Evolutionary conservation across 2,797 vertebrate species (phyloP).

Genomic region (Tapirus indicus): DNA sequence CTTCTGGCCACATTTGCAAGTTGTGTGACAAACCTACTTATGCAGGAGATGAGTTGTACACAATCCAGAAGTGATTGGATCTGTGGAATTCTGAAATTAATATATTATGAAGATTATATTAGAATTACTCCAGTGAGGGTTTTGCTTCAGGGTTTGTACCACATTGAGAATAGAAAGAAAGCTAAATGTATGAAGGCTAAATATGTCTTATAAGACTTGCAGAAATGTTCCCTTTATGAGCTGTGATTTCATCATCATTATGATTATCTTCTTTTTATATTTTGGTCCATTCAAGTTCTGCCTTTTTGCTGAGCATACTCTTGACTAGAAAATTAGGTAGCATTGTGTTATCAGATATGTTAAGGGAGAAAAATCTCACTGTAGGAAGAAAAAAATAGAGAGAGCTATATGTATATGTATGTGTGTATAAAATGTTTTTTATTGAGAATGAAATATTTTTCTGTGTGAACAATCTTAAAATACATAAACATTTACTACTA

Average conservation of each 20-base stretch:
- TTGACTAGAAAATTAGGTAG: background rate
- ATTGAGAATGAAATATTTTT: constrained; percentile 23
- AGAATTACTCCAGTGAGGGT: background rate
- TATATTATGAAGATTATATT: background rate
- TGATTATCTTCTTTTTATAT: background rate
- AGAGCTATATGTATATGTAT: background rate
- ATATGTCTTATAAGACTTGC: background rate
- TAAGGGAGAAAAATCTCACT: background rate
- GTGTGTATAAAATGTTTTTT: constrained; percentile 5
- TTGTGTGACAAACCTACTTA: constrained; percentile 45
- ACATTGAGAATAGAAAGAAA: background rate
- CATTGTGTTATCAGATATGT: background rate
- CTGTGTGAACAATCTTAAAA: background rate
- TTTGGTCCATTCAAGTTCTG: background rate
- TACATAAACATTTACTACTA: background rate
- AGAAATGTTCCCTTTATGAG: background rate
- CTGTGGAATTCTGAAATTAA: constrained; percentile 55
- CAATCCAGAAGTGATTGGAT: constrained; percentile 10
- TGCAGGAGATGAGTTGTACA: background rate
- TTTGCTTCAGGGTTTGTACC: background rate
- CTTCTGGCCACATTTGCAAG: constrained; percentile 60
- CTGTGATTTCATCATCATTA: constrained; percentile 26
- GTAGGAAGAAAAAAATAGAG: background rate
- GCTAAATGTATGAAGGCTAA: background rate
- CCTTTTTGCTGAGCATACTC: background rate